Evolutionary conservation across 1,140 invertebrate species (phyloP).

Genomic region (Samia ricini): DNA sequence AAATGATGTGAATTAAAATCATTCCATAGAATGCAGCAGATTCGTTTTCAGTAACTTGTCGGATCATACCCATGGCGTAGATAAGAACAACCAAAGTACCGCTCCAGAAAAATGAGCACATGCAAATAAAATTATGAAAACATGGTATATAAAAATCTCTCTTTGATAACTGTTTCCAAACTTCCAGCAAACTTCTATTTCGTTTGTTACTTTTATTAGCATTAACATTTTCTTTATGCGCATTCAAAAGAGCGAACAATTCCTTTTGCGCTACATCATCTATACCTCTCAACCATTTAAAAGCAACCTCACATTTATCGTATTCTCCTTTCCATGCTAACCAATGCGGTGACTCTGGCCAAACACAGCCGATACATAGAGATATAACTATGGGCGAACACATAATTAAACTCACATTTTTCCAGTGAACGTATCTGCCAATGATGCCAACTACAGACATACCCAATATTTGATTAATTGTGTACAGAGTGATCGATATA

Average conservation of each 20-base stretch:
- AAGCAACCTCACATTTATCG: conserved; percentile 12
- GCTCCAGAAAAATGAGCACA: conserved; percentile 15
- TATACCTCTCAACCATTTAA: conserved; percentile 16
- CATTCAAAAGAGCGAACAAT: conserved; percentile 8
- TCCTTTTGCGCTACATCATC: conserved; percentile 11
- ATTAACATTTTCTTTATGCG: conserved; percentile 10
- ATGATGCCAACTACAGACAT: conserved; percentile 11
- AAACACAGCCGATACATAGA: background rate
- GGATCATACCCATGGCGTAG: conserved; percentile 13
- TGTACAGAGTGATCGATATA: conserved; percentile 2
- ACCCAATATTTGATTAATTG: conserved; percentile 10
- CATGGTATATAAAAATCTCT: conserved; percentile 17
- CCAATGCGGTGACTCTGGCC: conserved; percentile 19
- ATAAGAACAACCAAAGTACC: conserved; percentile 15
- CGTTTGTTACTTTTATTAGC: background rate
- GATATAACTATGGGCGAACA: conserved; percentile 8
- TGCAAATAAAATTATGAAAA: conserved; percentile 13
- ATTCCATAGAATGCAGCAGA: background rate
- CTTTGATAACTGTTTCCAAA: conserved; percentile 2
- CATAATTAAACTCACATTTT: conserved; percentile 14
- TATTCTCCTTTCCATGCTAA: conserved; percentile 17
- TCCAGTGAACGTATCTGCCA: conserved; percentile 18
- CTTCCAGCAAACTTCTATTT: background rate
- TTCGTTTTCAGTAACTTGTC: background rate
- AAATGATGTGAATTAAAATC: conserved; percentile 8